phyloP scores from a whole-genome alignment of 2,797 vertebrate genomes.

The Bradypus variegatus region DNA sequence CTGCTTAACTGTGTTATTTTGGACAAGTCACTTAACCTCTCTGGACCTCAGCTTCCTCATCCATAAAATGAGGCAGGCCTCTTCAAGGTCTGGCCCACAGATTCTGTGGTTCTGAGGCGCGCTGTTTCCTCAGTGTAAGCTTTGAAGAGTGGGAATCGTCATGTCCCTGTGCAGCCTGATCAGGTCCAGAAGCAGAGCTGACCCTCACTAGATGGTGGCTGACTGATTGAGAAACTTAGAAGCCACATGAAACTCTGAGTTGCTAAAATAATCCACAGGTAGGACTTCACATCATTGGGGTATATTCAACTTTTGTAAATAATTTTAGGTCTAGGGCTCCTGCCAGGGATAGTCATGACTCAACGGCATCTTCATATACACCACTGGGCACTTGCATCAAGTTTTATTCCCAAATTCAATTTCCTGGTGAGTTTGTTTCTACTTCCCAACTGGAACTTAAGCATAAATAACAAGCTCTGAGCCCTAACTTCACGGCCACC shows the following conservation, averaged over 20 bases:
- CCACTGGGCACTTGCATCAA: background rate
- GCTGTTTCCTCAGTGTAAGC: background rate
- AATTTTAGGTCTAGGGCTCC: background rate
- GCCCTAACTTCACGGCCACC: background rate
- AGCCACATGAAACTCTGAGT: background rate
- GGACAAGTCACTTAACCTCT: background rate
- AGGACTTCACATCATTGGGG: background rate
- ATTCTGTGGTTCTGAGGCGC: background rate
- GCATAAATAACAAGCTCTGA: background rate
- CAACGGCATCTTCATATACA: background rate
- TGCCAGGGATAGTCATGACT: background rate
- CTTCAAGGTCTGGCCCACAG: background rate
- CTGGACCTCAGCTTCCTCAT: background rate
- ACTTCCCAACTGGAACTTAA: background rate
- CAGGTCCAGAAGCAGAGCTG: background rate
- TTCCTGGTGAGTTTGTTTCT: background rate
- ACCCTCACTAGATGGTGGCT: background rate
- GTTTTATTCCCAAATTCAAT: background rate
- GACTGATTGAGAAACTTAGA: background rate
- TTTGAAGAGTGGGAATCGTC: background rate
- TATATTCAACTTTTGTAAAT: background rate
- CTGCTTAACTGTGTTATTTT: background rate
- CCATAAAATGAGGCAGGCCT: slow-evolving; percentile 7
- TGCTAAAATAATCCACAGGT: background rate
- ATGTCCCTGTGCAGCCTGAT: background rate